Evolutionary conservation across 2,797 vertebrate genomes (phyloP), one percentile per base, ranked within the genome.

Genomic region (Perodicticus potto): DNA sequence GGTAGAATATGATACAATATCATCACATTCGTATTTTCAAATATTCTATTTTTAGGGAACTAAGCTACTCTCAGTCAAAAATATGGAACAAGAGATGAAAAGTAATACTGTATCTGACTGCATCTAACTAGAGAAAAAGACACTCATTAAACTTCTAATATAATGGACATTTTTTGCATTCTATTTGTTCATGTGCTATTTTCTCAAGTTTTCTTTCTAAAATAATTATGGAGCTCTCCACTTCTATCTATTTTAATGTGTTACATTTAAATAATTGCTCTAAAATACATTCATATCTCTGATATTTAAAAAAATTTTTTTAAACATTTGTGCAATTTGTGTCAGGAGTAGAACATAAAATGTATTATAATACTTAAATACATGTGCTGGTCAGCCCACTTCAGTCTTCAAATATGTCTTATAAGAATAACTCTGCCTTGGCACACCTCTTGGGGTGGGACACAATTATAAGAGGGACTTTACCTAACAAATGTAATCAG

Each of bases 81-180:
- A 57, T 43, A 76, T 53, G 40, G n/a, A 45, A n/a, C 32, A 89
- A 57, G 13, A 40, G 57, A 29, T 43, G 5, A 93, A 17, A 86
- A 43, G 3, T 3, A 89, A 17, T 32, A 13, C 3, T 53, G n/a
- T 86, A 45, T 92, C 91, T 83, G 43, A 86, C 6, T 94, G 16
- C 8, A 80, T 86, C 4, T 90, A 84, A 74, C 4, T 14, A 92
- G 7, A 20, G 14, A 16, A 40, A 90, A 96, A 93, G 53, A 1
- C 63, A 83, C 45, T 86, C 29, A 73, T 76, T 95, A 80, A 74
- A 89, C 5, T 84, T 83, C 40, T 85, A 63, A 80, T 90, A 70
- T 89, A 95, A 29, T 11, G 27, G 29, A 0, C 7, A 63, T 82
- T 93, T 93, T 93, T 89, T 69, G 40, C 12, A 11, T 80, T 67